Percentiles rank a stretch among this genome's conserved stretches.
Evolutionary conservation across 2,888 invertebrate genomes (phyloP).

Genomic region (Cecidostiba fungosa): DNA sequence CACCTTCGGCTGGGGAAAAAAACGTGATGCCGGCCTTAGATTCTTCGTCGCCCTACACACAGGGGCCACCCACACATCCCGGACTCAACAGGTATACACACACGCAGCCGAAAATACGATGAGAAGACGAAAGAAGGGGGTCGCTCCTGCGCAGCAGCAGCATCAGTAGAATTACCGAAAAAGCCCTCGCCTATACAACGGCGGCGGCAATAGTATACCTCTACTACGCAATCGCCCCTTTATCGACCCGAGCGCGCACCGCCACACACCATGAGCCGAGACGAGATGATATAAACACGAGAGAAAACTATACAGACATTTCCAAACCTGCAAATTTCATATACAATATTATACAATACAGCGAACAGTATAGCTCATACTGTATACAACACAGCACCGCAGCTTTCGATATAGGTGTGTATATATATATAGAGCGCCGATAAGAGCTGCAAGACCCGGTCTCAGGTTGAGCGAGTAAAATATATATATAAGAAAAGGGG

Average conservation of each 20-base stretch:
- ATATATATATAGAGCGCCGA: too few species aligned
- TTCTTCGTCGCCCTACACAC: background rate
- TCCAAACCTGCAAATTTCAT: too few species aligned
- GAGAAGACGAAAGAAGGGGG: background rate
- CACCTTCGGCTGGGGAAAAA: background rate
- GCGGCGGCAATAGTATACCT: background rate
- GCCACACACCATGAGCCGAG: conserved; percentile 16
- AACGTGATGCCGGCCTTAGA: background rate
- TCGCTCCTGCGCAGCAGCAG: background rate
- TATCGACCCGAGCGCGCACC: conserved; percentile 73
- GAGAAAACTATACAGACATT: too few species aligned
- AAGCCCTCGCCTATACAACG: background rate
- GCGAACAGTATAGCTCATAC: too few species aligned
- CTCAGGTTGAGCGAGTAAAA: too few species aligned
- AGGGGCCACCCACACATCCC: background rate
- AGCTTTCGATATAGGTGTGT: too few species aligned
- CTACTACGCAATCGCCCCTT: conserved; percentile 77
- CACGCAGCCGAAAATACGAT: background rate
- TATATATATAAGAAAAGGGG: background rate
- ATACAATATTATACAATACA: too few species aligned
- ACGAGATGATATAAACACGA: conserved; percentile 49
- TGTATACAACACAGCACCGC: too few species aligned
- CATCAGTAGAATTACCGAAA: background rate
- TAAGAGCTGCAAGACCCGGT: background rate
- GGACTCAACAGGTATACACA: conserved; percentile 5